Evolutionary conservation across 2,797 vertebrate genomes (phyloP).

Genomic region (Pelodytes ibericus): DNA sequence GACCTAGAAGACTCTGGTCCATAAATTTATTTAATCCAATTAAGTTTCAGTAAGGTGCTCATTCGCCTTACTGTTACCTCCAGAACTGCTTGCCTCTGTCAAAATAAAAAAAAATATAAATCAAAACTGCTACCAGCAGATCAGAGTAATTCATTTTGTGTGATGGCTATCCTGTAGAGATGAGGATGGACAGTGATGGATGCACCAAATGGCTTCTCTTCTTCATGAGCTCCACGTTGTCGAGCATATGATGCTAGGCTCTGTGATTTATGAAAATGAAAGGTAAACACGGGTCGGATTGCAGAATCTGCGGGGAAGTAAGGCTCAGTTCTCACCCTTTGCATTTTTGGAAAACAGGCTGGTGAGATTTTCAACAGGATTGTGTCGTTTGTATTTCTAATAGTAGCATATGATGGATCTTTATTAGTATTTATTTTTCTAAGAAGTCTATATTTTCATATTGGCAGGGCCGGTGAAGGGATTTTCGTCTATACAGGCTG

Average conservation of each 20-base stretch:
- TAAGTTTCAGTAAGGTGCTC: constrained; percentile 20
- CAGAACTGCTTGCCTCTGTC: constrained; percentile 26
- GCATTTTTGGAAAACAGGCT: not conserved
- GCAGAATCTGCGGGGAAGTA: not conserved
- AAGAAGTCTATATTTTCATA: too few relatives aligned
- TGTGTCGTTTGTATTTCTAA: not conserved
- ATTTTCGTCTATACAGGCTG: too few relatives aligned
- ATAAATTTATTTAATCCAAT: constrained; percentile 40
- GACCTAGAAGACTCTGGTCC: not conserved
- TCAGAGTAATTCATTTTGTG: constrained; percentile 48
- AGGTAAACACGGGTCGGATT: constrained; percentile 36
- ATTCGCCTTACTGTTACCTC: constrained; percentile 18
- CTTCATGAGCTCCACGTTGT: constrained; percentile 40
- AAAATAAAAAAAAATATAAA: constrained; percentile 46
- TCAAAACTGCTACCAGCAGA: constrained; percentile 42
- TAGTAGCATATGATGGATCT: not conserved
- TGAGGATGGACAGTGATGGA: constrained; percentile 47
- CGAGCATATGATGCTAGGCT: constrained; percentile 35
- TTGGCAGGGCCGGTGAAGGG: too few relatives aligned
- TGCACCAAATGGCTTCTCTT: constrained; percentile 38
- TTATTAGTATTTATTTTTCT: too few relatives aligned
- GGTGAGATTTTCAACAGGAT: not conserved
- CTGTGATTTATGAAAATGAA: constrained; percentile 51
- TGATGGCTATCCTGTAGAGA: constrained; percentile 33
- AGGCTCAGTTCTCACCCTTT: not conserved